Evolutionary conservation across 1,140 invertebrate genomes (phyloP).

Genomic region (Leptoteleia sp.): DNA sequence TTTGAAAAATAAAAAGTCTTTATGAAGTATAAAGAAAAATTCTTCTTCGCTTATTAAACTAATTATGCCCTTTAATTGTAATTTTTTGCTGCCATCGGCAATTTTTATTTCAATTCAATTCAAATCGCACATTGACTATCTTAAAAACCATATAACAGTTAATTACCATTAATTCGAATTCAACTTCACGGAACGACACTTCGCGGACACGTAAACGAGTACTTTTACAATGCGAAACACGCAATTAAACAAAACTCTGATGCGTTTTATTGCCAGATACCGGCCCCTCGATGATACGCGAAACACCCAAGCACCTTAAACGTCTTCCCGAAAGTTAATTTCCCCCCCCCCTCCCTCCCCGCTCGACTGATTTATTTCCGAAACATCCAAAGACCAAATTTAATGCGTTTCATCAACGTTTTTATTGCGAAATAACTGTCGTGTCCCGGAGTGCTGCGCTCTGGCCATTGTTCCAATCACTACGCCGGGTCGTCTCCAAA

Average conservation of each 20-base stretch:
- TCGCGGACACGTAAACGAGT: too few relatives aligned
- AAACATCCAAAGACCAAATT: slow-evolving; percentile 46
- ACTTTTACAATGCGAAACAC: slow-evolving; percentile 29
- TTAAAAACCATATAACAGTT: too few relatives aligned
- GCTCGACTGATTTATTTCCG: slow-evolving; percentile 51
- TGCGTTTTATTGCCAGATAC: slow-evolving; percentile 19
- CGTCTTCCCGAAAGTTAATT: slow-evolving; percentile 39
- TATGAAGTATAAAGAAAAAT: too few relatives aligned
- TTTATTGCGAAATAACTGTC: slow-evolving; percentile 64
- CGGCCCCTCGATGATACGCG: slow-evolving; percentile 13
- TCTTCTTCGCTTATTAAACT: too few relatives aligned
- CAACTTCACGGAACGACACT: too few relatives aligned
- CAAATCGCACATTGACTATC: too few relatives aligned
- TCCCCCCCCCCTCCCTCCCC: slow-evolving; percentile 22
- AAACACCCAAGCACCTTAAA: slow-evolving; percentile 16
- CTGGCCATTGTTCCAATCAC: slow-evolving; percentile 44
- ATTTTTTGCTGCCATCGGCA: too few relatives aligned
- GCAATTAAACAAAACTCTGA: slow-evolving; percentile 43
- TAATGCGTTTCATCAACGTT: slow-evolving; percentile 56
- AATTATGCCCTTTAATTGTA: too few relatives aligned
- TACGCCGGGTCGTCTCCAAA: slow-evolving; percentile 13
- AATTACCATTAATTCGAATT: too few relatives aligned
- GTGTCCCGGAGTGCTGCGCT: slow-evolving; percentile 30
- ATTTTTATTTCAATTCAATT: too few relatives aligned
- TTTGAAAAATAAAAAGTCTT: too few relatives aligned